Evolutionary conservation across 2,888 invertebrate species (phyloP).

Genomic region (Agrotis puta): DNA sequence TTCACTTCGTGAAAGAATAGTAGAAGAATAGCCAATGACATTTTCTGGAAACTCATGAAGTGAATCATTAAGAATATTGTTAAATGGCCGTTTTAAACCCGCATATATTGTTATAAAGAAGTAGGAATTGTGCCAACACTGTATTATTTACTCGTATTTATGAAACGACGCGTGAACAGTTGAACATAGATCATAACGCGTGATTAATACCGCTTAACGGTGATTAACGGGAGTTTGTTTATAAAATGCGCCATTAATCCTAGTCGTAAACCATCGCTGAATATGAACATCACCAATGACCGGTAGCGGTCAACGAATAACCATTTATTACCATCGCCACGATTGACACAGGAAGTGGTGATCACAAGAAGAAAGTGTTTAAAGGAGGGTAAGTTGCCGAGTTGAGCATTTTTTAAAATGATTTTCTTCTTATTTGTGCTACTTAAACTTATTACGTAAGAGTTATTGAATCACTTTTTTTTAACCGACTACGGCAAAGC

Average conservation of each 20-base stretch:
- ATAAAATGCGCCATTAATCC: conserved; percentile 41
- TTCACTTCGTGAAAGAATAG: too few species aligned
- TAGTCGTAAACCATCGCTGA: conserved; percentile 7
- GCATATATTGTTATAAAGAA: conserved; percentile 3
- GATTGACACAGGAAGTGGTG: conserved; percentile 9
- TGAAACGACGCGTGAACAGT: conserved; percentile 30
- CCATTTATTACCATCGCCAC: neutral
- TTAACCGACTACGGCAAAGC: too few species aligned
- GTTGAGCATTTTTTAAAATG: too few species aligned
- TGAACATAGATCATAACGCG: conserved; percentile 27
- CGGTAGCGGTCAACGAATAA: conserved; percentile 6
- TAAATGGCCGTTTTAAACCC: too few species aligned
- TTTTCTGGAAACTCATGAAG: too few species aligned
- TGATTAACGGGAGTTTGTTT: conserved; percentile 31
- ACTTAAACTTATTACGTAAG: too few species aligned
- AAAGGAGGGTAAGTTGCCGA: too few species aligned
- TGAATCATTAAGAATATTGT: too few species aligned
- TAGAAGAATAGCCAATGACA: too few species aligned
- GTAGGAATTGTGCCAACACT: conserved; percentile 18
- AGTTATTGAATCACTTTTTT: too few species aligned
- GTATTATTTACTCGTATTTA: conserved; percentile 32
- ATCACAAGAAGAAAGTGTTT: too few species aligned
- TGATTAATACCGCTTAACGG: conserved; percentile 35
- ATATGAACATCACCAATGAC: neutral
- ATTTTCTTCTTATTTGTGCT: too few species aligned